Percentiles rank a stretch among this genome's conserved stretches.
Conservation (phyloP, 2,888 invertebrate species). For the Pristionchus japonicus region DNA sequence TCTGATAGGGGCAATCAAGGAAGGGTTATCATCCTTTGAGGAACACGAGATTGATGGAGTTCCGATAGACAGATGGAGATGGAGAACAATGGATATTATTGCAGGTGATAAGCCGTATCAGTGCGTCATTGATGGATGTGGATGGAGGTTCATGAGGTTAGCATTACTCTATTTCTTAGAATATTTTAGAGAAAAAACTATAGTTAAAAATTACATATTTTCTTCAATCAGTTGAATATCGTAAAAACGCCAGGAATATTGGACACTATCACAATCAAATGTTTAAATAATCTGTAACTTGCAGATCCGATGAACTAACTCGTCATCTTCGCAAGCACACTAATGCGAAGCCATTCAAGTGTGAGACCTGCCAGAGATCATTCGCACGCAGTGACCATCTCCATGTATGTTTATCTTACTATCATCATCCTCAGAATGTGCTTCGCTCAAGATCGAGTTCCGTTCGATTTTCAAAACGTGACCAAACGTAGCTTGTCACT, state of each 20-base stretch:
- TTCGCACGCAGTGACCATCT: slow-evolving; percentile 49
- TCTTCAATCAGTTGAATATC: not conserved
- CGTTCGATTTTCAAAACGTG: not conserved
- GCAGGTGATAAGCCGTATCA: slow-evolving; percentile 28
- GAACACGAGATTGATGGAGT: not conserved
- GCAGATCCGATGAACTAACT: slow-evolving; percentile 50
- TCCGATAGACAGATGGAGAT: not conserved
- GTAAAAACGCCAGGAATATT: too few relatives aligned
- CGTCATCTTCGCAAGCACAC: slow-evolving; percentile 54
- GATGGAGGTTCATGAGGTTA: slow-evolving; percentile 45
- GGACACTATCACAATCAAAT: too few relatives aligned
- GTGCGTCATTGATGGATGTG: slow-evolving; percentile 24
- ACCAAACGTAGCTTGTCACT: not conserved
- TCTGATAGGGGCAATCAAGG: not conserved
- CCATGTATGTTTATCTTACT: not conserved
- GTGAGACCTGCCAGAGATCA: slow-evolving; percentile 45
- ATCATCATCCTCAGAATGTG: too few relatives aligned
- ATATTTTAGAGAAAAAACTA: too few relatives aligned
- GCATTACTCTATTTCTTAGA: too few relatives aligned
- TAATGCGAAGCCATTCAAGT: slow-evolving; percentile 52
- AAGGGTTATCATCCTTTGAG: not conserved
- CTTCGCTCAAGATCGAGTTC: not conserved
- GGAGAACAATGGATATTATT: not conserved
- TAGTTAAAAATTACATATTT: not conserved
- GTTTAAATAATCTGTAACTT: not conserved